Base-by-base conservation (phyloP, 2,888 invertebrate genomes). In the Myopa tessellatipennis region DNA sequence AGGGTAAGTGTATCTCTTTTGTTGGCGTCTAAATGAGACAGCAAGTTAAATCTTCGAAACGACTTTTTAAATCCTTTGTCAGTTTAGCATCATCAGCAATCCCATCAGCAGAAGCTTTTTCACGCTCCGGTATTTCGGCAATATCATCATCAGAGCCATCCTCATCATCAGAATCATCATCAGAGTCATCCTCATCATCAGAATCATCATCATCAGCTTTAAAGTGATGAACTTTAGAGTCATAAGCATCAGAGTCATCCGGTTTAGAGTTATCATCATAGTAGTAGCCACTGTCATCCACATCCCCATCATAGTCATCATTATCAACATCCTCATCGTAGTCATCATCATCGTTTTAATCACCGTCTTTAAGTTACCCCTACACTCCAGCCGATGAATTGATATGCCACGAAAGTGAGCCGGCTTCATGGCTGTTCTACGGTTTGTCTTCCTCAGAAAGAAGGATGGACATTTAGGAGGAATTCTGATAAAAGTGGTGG, bases 1-100 rank as follows among this genome's bases (percentile, higher is more conserved):
- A n/a, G 55, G n/a, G 55, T 6, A 10, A 3, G n/a, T 5, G n/a
- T n/a, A 55, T n/a, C 55, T 55, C n/a, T 70, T 69, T 70, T 34
- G 55, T 55, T n/a, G 55, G 52, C 55, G 55, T 70, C 34, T 70
- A 18, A 70, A 70, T 50, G 70, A 70, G 70, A 55, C 52, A 55
- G 34, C 70, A 67, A 16, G 38, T 67, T 67, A 40, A 67, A 67
- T 40, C 67, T 67, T 14, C 14, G 40, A 36, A 40, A 40, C 67
- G 67, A 67, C 40, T 67, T 67, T 67, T 40, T 67, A 67, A 67
- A 67, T 67, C 67, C 67, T 67, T 67, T 67, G 67, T 67, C 67
- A 67, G 67, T 67, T 67, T 16, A 67, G 67, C 67, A 67, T 67
- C 67, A 40, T 40, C 40, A 67, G 38, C 40, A 67, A n/a, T 55